phyloP scores from a whole-genome alignment of 1,140 invertebrate species.

The Trialeurodes vaporariorum region DNA sequence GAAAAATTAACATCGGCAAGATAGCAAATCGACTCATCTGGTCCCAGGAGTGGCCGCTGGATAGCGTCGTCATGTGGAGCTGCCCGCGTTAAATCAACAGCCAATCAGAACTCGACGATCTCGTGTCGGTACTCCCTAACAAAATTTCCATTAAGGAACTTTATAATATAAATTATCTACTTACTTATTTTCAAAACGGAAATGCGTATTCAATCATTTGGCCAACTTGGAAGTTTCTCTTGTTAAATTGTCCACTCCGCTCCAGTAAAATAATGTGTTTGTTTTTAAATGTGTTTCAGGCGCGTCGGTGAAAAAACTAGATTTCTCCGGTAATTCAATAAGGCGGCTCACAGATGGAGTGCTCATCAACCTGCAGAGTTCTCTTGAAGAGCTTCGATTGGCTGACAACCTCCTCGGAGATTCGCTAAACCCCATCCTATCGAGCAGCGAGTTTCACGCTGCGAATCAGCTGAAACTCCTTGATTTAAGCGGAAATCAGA shows the following conservation, averaged over 20 bases:
- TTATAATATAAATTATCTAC: background rate
- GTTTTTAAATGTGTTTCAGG: constrained; percentile 29
- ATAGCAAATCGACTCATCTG: too few species aligned
- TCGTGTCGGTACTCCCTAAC: too few species aligned
- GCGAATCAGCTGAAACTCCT: constrained; percentile 54
- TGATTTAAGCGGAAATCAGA: constrained; percentile 64
- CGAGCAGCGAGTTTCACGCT: constrained; percentile 68
- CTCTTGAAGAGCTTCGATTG: constrained; percentile 56
- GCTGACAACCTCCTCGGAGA: constrained; percentile 75
- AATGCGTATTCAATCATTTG: background rate
- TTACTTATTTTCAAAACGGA: background rate
- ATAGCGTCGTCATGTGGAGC: too few species aligned
- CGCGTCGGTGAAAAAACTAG: constrained; percentile 55
- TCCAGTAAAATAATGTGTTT: background rate
- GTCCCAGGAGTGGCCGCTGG: too few species aligned
- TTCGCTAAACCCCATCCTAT: constrained; percentile 79
- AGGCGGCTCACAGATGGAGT: constrained; percentile 63
- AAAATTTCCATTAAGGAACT: too few species aligned
- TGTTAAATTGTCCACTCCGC: background rate
- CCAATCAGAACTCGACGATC: too few species aligned
- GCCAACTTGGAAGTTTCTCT: background rate
- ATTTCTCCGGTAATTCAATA: constrained; percentile 70
- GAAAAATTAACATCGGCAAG: too few species aligned
- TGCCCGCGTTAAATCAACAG: too few species aligned
- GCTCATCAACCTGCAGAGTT: constrained; percentile 48